Conservation (phyloP, 1,140 invertebrate species). For the Olivierus martensii region DNA sequence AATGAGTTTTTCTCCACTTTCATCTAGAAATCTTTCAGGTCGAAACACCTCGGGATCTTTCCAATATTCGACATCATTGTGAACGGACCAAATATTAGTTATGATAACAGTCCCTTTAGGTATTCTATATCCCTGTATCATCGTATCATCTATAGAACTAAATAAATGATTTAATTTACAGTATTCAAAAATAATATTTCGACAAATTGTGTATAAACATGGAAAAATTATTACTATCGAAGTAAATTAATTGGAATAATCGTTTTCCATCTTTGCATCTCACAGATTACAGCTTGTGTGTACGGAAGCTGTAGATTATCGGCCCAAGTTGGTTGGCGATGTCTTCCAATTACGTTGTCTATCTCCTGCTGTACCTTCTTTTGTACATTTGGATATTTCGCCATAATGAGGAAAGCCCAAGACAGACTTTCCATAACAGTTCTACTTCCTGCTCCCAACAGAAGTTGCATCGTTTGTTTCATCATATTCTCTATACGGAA, state of each 20-base stretch:
- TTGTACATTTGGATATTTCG: constrained; percentile 18
- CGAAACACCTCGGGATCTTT: constrained; percentile 50
- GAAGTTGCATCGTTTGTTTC: constrained; percentile 5
- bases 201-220: too few species aligned
- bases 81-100: constrained; percentile 48
- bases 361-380: constrained; percentile 21
- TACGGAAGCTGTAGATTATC: constrained; percentile 19
- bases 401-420: constrained; percentile 20
- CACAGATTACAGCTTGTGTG: constrained; percentile 19
- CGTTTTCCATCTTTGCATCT: constrained; percentile 18
- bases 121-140: constrained; percentile 11
- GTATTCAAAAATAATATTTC: too few species aligned
- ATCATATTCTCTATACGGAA: constrained; percentile 14
- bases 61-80: constrained; percentile 50
- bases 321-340: constrained; percentile 10
- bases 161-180: neutral
- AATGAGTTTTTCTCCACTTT: constrained; percentile 12
- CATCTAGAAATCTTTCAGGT: constrained; percentile 44
- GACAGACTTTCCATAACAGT: constrained; percentile 18
- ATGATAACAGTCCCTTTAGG: constrained; percentile 36
- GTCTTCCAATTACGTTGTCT: constrained; percentile 18
- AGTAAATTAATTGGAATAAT: constrained; percentile 17
- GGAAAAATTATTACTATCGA: constrained; percentile 2
- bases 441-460: constrained; percentile 23
- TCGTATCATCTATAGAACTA: constrained; percentile 8